A percentile compares a stretch with the other conserved stretches of the same genome.
Evolutionary conservation across 2,113 vertebrate genomes (phyloP).

Genomic region (Perognathus longimembris): DNA sequence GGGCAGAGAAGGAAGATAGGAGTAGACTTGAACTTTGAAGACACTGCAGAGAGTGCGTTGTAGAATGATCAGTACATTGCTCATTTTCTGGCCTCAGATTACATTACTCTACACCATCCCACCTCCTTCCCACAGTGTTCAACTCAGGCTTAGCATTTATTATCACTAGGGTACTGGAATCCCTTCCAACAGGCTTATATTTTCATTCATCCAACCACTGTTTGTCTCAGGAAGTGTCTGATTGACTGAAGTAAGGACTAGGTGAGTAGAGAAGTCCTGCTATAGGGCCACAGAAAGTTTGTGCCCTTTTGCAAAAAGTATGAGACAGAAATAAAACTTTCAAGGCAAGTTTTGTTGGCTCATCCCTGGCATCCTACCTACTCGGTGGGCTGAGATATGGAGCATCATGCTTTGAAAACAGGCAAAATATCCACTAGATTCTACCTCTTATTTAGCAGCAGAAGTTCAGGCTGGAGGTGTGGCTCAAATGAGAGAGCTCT

Average conservation of each 20-base stretch:
- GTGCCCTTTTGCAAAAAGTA: slow-evolving; percentile 47
- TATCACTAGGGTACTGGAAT: neutral
- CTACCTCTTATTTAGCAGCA: too few species aligned
- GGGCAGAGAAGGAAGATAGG: neutral
- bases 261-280: slow-evolving; percentile 25
- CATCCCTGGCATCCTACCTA: too few species aligned
- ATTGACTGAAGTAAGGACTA: neutral
- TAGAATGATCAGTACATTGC: too few species aligned
- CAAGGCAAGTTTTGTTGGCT: too few species aligned
- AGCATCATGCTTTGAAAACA: too few species aligned
- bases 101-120: neutral
- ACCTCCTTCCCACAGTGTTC: neutral
- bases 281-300: slow-evolving; percentile 38
- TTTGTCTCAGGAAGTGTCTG: slow-evolving; percentile 14
- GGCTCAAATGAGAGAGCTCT: too few species aligned
- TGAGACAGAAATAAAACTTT: too few species aligned
- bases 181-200: neutral
- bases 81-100: neutral
- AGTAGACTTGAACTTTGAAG: neutral
- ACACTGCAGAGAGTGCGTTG: neutral
- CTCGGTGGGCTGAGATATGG: too few species aligned
- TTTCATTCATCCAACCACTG: neutral
- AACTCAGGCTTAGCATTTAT: neutral
- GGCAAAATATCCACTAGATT: too few species aligned
- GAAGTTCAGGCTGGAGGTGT: too few species aligned